Percentiles rank a stretch among this genome's conserved stretches.
These are phyloP conservation scores for Decapterus maruadsi DNA, from an alignment of 2,797 vertebrate genomes.

Conservation along the genomic window DNA sequence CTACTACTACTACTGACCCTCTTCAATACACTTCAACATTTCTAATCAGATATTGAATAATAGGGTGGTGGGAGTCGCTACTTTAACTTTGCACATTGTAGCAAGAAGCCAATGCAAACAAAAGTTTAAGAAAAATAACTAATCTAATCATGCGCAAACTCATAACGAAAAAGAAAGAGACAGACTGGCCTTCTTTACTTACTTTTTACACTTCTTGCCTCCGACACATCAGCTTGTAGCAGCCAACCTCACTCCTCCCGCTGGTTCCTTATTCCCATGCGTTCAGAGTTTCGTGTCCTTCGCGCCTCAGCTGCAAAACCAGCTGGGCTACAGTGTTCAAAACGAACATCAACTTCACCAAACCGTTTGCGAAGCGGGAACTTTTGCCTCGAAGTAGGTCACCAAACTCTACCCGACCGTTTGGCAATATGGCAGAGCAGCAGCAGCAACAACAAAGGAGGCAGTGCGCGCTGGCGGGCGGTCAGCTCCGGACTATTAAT, in stretches of 20 bases:
- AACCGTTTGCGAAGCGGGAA: slow-evolving; percentile 22
- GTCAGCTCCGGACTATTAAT: slow-evolving; percentile 17
- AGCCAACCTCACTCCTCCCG: slow-evolving; percentile 40
- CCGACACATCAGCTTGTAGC: not conserved
- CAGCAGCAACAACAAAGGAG: not conserved
- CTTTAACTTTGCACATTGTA: not conserved
- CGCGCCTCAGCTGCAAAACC: not conserved
- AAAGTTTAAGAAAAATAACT: too few species aligned
- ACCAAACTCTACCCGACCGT: slow-evolving; percentile 16
- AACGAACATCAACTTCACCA: slow-evolving; percentile 9
- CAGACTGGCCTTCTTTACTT: too few species aligned
- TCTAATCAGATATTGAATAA: not conserved
- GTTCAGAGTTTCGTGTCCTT: not conserved
- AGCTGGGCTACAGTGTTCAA: not conserved
- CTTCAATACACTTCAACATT: not conserved
- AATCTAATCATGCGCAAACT: too few species aligned
- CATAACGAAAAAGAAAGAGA: too few species aligned
- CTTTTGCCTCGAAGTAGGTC: slow-evolving; percentile 49
- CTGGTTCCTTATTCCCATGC: slow-evolving; percentile 27
- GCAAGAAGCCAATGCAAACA: not conserved
- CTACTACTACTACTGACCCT: too few species aligned
- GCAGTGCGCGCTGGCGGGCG: not conserved
- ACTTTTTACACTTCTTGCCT: not conserved
- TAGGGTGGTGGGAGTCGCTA: accelerated
- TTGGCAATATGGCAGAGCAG: not conserved